Percentiles rank a stretch among this genome's conserved stretches.
phyloP scores from a whole-genome alignment of 2,113 vertebrate species.

The Chionis minor region DNA sequence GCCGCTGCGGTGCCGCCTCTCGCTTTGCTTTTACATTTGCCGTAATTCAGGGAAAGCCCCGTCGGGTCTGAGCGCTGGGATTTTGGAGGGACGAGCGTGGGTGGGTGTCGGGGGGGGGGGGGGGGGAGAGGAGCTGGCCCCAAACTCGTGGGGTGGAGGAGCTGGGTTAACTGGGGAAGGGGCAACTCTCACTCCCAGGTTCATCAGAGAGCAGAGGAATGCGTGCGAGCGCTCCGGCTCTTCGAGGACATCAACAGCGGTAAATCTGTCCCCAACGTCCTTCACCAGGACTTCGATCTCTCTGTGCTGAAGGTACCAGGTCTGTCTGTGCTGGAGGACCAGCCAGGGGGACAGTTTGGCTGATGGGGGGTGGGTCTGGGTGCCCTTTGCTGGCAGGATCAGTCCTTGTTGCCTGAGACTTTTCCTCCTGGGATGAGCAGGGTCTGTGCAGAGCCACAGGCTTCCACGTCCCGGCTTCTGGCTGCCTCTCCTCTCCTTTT shows the following conservation, averaged over 20 bases:
- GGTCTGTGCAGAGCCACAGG: neutral
- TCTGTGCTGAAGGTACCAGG: conserved; percentile 69
- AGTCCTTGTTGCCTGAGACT: neutral
- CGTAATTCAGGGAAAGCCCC: neutral
- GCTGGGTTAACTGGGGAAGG: neutral
- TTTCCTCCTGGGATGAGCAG: neutral
- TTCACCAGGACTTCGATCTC: conserved; percentile 66
- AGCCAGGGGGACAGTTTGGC: accelerated
- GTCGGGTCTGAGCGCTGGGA: accelerated
- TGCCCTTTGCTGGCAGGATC: neutral
- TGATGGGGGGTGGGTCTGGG: neutral
- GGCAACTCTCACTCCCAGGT: conserved; percentile 46
- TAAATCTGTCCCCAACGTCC: neutral
- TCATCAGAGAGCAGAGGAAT: conserved; percentile 72
- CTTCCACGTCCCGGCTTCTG: accelerated
- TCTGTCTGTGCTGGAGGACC: neutral
- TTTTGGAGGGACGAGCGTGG: accelerated
- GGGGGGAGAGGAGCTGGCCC: neutral
- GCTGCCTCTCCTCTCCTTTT: neutral
- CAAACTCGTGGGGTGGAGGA: accelerated
- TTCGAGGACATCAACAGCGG: conserved; percentile 50
- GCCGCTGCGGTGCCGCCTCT: neutral
- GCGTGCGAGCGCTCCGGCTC: conserved; percentile 58
- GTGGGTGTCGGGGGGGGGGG: neutral
- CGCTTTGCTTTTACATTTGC: accelerated